A percentile compares a stretch with the other conserved stretches of the same genome.
phyloP scores from a whole-genome alignment of 2,113 vertebrate species.

The Leucopsar rothschildi region DNA sequence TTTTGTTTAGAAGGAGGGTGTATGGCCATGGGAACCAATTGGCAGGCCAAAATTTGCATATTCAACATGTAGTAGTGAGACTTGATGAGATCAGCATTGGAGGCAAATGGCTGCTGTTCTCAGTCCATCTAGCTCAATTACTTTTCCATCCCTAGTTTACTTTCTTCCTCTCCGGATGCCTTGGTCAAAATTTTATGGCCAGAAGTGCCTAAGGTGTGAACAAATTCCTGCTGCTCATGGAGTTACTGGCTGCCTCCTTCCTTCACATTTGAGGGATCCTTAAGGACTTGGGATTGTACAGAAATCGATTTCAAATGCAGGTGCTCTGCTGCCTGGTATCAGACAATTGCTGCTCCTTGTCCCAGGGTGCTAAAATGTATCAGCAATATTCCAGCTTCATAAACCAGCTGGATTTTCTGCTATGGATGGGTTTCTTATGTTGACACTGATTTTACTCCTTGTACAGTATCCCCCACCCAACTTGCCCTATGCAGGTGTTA shows the following conservation, averaged over 20 bases:
- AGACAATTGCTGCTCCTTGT: neutral
- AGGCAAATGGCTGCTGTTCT: constrained; percentile 2
- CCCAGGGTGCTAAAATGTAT: neutral
- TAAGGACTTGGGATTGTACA: neutral
- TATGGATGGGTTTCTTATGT: fast-evolving
- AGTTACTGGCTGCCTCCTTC: neutral
- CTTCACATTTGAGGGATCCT: neutral
- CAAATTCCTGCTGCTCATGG: fast-evolving
- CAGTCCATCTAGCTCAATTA: neutral
- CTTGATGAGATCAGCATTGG: neutral
- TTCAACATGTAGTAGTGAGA: neutral
- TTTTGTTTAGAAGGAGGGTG: neutral
- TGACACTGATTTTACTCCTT: neutral
- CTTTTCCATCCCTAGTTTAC: neutral
- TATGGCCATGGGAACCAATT: constrained; percentile 56
- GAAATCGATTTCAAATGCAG: neutral
- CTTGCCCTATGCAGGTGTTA: neutral
- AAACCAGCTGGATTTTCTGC: neutral
- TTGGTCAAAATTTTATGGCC: neutral
- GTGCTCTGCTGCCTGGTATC: neutral
- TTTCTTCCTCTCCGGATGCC: neutral
- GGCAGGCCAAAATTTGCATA: constrained; percentile 35
- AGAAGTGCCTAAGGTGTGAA: neutral
- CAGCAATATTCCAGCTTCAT: neutral
- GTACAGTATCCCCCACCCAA: neutral